Evolutionary conservation across 2,797 vertebrate species (phyloP).

Genomic region (Octomys mimax): DNA sequence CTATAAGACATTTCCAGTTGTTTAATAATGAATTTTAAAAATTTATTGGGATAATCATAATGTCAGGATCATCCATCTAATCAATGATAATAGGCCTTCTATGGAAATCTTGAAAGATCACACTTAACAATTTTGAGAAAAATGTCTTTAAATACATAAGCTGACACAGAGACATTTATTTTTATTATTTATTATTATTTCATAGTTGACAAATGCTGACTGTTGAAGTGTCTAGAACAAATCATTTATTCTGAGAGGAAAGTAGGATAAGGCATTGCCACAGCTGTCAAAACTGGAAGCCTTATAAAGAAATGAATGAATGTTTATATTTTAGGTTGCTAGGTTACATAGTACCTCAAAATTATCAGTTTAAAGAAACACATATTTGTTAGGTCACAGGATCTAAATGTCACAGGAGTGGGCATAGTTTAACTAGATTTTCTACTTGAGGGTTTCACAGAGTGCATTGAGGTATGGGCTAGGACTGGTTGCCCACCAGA

Average conservation of each 20-base stretch:
- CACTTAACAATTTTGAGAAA: neutral
- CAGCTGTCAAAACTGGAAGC: neutral
- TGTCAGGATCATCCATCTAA: neutral
- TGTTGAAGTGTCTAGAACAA: neutral
- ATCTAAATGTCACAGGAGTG: neutral
- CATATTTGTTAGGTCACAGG: neutral
- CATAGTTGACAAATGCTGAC: neutral
- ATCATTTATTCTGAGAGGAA: neutral
- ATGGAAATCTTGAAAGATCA: neutral
- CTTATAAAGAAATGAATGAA: neutral
- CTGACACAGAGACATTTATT: neutral
- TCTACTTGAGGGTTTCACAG: neutral
- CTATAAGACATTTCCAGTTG: slow-evolving; percentile 12
- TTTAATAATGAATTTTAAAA: neutral
- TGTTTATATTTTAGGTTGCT: neutral
- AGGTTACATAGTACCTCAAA: slow-evolving; percentile 1
- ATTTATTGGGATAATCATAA: neutral
- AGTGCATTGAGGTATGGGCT: neutral
- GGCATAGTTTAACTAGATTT: neutral
- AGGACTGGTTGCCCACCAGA: neutral
- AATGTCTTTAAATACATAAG: neutral
- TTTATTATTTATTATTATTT: neutral
- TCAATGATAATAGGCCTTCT: neutral
- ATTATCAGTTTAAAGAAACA: neutral
- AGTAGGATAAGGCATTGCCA: neutral